These are phyloP conservation scores for Bergia puertoricense DNA, from an alignment of 92 coral and sea anemone genomes.

Conservation along the genomic window DNA sequence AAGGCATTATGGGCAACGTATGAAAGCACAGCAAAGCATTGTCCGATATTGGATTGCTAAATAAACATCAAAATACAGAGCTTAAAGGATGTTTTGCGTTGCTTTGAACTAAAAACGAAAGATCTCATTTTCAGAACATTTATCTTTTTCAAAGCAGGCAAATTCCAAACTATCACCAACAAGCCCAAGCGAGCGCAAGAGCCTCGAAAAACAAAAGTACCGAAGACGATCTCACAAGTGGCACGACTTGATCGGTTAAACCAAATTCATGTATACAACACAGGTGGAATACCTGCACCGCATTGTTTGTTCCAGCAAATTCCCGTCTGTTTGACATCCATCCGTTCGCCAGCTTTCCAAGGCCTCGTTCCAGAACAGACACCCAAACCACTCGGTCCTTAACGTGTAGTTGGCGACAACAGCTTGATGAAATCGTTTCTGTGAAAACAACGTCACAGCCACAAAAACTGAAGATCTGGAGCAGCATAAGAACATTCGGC, in stretches of 20 bases:
- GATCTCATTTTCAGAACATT: no score
- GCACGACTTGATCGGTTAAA: no score
- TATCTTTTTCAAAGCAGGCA: no score
- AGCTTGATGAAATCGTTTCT: slow-evolving; percentile 43
- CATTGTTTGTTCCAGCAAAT: slow-evolving; percentile 39
- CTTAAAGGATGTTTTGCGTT: no score
- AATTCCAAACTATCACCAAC: no score
- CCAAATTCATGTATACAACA: no score
- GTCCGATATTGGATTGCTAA: no score
- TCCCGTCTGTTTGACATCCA: slow-evolving; percentile 66
- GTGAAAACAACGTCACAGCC: background rate
- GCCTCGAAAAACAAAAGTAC: background rate
- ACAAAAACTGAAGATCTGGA: background rate
- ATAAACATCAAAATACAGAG: no score
- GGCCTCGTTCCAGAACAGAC: slow-evolving; percentile 72
- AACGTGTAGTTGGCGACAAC: slow-evolving; percentile 54
- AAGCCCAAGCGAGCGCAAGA: no score
- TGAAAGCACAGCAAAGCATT: no score
- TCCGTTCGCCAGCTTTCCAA: slow-evolving; percentile 57
- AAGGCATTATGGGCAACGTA: no score
- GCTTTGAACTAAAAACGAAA: no score
- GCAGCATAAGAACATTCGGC: background rate
- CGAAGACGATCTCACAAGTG: background rate
- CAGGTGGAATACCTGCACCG: slow-evolving; percentile 62
- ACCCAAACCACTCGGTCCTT: slow-evolving; percentile 68